These are phyloP conservation scores for Trisateles emortualis DNA, from an alignment of 2,888 invertebrate species.

Conservation along the genomic window DNA sequence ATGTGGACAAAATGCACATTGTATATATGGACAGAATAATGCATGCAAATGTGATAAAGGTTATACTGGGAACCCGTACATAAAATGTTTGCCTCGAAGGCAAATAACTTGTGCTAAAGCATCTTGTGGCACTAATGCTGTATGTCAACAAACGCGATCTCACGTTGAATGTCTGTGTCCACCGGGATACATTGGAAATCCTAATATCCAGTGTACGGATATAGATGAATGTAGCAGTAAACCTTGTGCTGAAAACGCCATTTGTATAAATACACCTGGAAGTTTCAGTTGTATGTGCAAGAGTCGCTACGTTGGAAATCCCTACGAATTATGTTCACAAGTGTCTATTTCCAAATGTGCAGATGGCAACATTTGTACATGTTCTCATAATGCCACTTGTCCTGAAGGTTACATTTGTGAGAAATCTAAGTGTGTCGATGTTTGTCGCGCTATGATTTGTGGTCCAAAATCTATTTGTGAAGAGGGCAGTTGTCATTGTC, in stretches of 20 bases:
- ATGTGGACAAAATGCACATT: constrained; percentile 95
- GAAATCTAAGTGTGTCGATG: constrained; percentile 91
- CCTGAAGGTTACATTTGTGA: constrained; percentile 92
- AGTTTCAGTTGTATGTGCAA: constrained; percentile 96
- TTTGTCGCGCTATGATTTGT: constrained; percentile 91
- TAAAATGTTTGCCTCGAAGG: constrained; percentile 90
- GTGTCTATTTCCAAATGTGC: constrained; percentile 90
- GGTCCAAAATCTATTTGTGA: constrained; percentile 94
- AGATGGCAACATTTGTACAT: constrained; percentile 90
- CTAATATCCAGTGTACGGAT: constrained; percentile 94
- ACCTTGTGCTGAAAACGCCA: constrained; percentile 94
- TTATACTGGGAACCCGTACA: constrained; percentile 95
- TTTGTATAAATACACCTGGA: constrained; percentile 96
- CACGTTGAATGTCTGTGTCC: constrained; percentile 94
- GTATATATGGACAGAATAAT: constrained; percentile 92
- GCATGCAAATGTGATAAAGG: constrained; percentile 94
- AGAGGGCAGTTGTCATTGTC: constrained; percentile 92
- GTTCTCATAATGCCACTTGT: constrained; percentile 90
- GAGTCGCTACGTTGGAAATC: constrained; percentile 94
- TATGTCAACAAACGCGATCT: constrained; percentile 91
- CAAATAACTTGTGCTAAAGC: constrained; percentile 90
- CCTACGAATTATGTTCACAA: constrained; percentile 93
- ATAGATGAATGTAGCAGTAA: constrained; percentile 93
- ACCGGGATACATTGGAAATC: constrained; percentile 94
- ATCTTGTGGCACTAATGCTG: constrained; percentile 92